These are phyloP conservation scores for Aporophyla nigra DNA, from an alignment of 2,888 invertebrate species.

Conservation along the genomic window DNA sequence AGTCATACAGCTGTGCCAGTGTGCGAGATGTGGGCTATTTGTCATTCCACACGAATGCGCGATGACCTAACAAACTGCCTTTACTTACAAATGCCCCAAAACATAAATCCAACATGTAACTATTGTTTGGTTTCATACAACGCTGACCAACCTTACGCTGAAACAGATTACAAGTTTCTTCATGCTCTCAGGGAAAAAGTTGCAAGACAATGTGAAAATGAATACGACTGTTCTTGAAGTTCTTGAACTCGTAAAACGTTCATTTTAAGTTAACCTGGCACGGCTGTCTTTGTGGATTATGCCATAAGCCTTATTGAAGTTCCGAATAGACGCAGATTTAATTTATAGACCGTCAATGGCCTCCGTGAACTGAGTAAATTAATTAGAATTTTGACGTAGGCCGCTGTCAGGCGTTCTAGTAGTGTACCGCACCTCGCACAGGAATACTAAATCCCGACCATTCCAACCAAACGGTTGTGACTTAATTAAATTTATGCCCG, in stretches of 20 bases:
- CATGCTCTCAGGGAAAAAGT: conserved; percentile 24
- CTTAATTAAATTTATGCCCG: conserved; percentile 63
- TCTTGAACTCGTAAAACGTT: conserved; percentile 18
- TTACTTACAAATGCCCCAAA: conserved; percentile 60
- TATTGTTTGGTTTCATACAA: conserved; percentile 54
- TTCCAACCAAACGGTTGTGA: conserved; percentile 41
- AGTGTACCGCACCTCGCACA: conserved; percentile 53
- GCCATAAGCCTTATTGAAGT: conserved; percentile 53
- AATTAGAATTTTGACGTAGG: conserved; percentile 70
- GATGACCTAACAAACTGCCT: conserved; percentile 61
- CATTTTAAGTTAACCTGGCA: conserved; percentile 19
- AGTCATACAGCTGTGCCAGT: conserved; percentile 51
- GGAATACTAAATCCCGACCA: conserved; percentile 65
- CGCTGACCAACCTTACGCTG: conserved; percentile 29
- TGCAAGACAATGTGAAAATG: conserved; percentile 29
- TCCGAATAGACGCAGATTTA: conserved; percentile 59
- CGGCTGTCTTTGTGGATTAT: conserved; percentile 51
- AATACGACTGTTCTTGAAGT: conserved; percentile 25
- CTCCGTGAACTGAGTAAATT: conserved; percentile 62
- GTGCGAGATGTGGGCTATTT: conserved; percentile 56
- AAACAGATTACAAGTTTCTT: conserved; percentile 48
- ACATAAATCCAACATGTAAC: conserved; percentile 63
- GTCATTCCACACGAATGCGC: conserved; percentile 52
- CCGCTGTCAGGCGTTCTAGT: conserved; percentile 58
- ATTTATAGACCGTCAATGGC: conserved; percentile 63